Base-by-base conservation (phyloP, 2,888 invertebrate genomes). In the Diarsia rubi region DNA sequence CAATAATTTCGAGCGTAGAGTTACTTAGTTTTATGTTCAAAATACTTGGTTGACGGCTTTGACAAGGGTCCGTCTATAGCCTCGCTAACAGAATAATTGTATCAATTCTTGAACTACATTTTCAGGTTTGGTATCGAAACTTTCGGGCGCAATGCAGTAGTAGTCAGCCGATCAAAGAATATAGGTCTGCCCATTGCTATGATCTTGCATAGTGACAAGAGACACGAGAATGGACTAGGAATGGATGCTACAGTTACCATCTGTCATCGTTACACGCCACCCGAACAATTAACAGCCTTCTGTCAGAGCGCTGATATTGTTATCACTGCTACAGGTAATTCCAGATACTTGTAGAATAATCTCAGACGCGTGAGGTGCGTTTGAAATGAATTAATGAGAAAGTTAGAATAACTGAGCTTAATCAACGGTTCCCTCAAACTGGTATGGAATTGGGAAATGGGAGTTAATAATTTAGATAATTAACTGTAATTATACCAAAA, bases 181-280 rank as follows among this genome's bases (percentile, higher is more conserved):
- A 99, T 99, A 37, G 98, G 99, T 0, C 97, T 99, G 95, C 99
- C 99, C 0, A 98, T 99, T 75, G 98, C 98, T 1, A 97, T 99
- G 97, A 95, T 99, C 87, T 93, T 99, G 68, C 98, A 98, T 91
- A 97, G 98, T 2, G 98, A 98, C 94, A 97, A 97, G 49, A 93
- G 93, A 6, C 97, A 97, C 90, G 98, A 98, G 91, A 98, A 97
- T 59, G 94, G 96, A 0, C 95, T 97, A 65, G 98, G 98, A 0
- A 96, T 98, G 96, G 99, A 99, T 91, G 98, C 98, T 24, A 99
- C 99, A 0, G 98, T 98, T 0, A 98, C 98, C 1, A 98, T 99
- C 81, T 99, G 99, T 90, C 99, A 99, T 93, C 97, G 99, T 24
- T 97, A 98, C 93, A 99, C 99, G 0, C 99, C 99, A 0, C 97